A percentile compares a stretch with the other conserved stretches of the same genome.
Evolutionary conservation across 37 sponge, comb jelly and placozoan species (phyloP).

Genomic region (Halisarca cf. caerulea): DNA sequence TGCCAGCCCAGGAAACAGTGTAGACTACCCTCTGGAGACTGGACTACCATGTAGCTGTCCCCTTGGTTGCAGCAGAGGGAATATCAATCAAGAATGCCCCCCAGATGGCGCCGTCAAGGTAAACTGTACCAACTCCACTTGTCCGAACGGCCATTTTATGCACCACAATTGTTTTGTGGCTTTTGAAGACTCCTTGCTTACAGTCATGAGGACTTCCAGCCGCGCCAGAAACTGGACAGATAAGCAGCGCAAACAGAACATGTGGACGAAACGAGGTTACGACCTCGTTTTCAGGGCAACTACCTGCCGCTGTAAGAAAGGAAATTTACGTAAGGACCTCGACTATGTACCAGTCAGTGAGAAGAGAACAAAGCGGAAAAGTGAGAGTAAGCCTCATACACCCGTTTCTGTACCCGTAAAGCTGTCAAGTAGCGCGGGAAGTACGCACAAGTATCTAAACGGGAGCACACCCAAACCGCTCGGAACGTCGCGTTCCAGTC

Average conservation of each 20-base stretch:
- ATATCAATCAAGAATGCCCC: conserved; percentile 35
- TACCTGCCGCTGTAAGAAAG: conserved; percentile 79
- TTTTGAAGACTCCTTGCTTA: conserved; percentile 84
- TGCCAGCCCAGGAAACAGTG: neutral
- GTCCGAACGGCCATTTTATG: conserved; percentile 79
- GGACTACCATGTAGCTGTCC: conserved; percentile 61
- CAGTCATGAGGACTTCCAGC: conserved; percentile 70
- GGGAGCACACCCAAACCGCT: neutral
- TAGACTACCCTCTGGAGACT: neutral
- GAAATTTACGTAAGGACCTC: conserved; percentile 68
- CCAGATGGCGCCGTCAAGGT: conserved; percentile 61
- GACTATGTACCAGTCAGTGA: conserved; percentile 25
- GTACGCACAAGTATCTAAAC: neutral
- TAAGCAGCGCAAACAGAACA: conserved; percentile 87
- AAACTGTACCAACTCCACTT: conserved; percentile 78
- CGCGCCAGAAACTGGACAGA: conserved; percentile 91
- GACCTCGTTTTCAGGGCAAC: conserved; percentile 82
- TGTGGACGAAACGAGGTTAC: conserved; percentile 96
- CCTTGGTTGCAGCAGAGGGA: conserved; percentile 36
- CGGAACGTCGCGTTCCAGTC: neutral
- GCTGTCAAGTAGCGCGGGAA: neutral
- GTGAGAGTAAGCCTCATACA: conserved; percentile 29
- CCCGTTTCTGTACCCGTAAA: conserved; percentile 9
- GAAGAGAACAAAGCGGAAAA: conserved; percentile 36
- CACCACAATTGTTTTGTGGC: conserved; percentile 71